Evolutionary conservation across 2,797 vertebrate species (phyloP).

Genomic region (Helostoma temminkii): DNA sequence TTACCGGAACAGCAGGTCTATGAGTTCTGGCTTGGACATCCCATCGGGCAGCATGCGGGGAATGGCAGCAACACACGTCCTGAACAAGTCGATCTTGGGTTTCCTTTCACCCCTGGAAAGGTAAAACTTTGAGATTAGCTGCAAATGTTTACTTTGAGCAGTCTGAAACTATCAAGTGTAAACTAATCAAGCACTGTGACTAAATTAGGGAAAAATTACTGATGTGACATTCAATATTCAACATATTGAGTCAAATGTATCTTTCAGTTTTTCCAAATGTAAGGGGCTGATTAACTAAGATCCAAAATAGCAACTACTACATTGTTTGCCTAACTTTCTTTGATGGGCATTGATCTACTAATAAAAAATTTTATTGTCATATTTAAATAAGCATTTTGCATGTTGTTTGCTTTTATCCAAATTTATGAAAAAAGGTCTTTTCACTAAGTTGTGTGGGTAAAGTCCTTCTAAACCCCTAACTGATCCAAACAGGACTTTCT

Average conservation of each 20-base stretch:
- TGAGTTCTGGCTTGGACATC: constrained; percentile 97
- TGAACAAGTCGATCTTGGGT: constrained; percentile 98
- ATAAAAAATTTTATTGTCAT: no score
- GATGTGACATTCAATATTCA: neutral
- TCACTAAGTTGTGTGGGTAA: no score
- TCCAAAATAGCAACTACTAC: no score
- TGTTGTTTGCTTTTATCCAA: no score
- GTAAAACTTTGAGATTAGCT: neutral
- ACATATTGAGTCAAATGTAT: neutral
- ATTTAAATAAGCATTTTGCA: no score
- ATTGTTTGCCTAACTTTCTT: no score
- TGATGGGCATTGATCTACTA: no score
- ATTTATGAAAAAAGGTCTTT: no score
- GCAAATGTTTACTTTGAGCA: neutral
- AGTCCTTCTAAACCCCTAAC: no score
- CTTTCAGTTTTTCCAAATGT: neutral
- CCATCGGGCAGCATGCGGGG: constrained; percentile 96
- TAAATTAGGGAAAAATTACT: neutral
- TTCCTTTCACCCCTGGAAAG: constrained; percentile 93
- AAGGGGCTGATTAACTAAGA: no score
- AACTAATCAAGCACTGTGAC: neutral
- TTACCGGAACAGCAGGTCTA: constrained; percentile 86
- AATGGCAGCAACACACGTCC: constrained; percentile 97
- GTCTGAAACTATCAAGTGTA: neutral
- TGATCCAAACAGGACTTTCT: no score